Percentiles rank a stretch among this genome's conserved stretches.
phyloP scores from a whole-genome alignment of 2,113 vertebrate genomes.

The human (Homo sapiens) region DNA sequence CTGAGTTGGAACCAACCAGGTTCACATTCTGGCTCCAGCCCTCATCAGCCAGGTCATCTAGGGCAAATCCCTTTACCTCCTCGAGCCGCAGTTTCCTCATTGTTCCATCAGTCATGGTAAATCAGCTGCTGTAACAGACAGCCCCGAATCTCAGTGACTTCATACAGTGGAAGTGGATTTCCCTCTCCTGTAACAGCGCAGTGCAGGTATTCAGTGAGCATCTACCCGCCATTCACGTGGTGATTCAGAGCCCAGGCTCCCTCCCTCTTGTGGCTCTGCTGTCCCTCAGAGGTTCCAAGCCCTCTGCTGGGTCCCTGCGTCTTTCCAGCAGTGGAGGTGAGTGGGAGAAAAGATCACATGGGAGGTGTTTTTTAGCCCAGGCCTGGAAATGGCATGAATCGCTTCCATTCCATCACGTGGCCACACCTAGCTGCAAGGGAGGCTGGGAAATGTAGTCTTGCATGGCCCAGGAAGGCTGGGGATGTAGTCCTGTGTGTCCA shows the following conservation, averaged over 20 bases:
- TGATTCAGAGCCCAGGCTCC: neutral
- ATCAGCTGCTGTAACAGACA: too few relatives aligned
- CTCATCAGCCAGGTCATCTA: neutral
- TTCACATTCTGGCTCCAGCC: neutral
- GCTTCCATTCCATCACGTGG: neutral
- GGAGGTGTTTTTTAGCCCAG: neutral
- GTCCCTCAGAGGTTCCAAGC: neutral
- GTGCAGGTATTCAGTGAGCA: neutral
- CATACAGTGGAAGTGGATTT: neutral
- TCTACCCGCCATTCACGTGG: neutral
- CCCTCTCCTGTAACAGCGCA: neutral
- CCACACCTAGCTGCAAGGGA: neutral
- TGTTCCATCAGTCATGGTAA: neutral
- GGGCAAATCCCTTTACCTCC: neutral
- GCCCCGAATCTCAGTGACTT: neutral
- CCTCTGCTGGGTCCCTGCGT: neutral
- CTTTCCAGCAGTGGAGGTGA: neutral
- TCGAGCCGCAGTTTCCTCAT: neutral
- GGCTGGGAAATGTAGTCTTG: neutral
- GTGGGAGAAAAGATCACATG: neutral
- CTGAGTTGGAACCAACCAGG: neutral
- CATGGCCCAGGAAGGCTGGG: neutral
- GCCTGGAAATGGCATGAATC: neutral
- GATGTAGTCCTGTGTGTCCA: neutral
- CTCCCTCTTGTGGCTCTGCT: neutral